Evolutionary conservation across 2,888 invertebrate species (phyloP).

Genomic region (Xestia ashworthii): DNA sequence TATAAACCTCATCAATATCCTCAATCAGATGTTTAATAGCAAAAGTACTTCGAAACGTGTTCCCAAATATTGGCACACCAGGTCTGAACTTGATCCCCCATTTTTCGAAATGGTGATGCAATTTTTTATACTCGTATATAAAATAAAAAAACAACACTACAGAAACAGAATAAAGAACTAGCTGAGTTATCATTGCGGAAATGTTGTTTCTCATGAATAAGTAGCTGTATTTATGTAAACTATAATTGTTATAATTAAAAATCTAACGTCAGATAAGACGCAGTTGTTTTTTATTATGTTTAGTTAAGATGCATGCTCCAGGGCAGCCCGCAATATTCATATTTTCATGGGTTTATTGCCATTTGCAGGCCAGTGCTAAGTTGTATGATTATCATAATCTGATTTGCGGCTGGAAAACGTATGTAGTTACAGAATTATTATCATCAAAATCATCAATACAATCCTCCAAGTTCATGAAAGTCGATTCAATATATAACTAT

Average conservation of each 20-base stretch:
- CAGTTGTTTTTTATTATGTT: neutral
- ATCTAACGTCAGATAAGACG: neutral
- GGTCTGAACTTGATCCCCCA: constrained; percentile 72
- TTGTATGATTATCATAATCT: too few relatives aligned
- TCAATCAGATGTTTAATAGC: constrained; percentile 54
- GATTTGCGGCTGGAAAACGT: too few relatives aligned
- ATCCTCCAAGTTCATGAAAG: too few relatives aligned
- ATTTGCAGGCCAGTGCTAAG: too few relatives aligned
- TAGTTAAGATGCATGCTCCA: too few relatives aligned
- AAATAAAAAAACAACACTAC: constrained; percentile 67
- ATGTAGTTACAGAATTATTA: too few relatives aligned
- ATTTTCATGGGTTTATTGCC: too few relatives aligned
- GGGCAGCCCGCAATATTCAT: too few relatives aligned
- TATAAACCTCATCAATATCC: constrained; percentile 62
- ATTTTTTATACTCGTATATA: constrained; percentile 68
- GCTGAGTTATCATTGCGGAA: constrained; percentile 72
- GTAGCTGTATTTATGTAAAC: constrained; percentile 3
- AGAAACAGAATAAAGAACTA: constrained; percentile 67
- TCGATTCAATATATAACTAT: too few relatives aligned
- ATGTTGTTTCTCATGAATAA: neutral
- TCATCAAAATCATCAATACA: too few relatives aligned
- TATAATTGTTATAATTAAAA: neutral
- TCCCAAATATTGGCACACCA: constrained; percentile 65
- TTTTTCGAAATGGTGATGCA: constrained; percentile 70
- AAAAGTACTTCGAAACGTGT: constrained; percentile 50